A percentile compares a stretch with the other conserved stretches of the same genome.
These are phyloP conservation scores for Oreochromis mossambicus DNA, from an alignment of 2,797 vertebrate species.

Conservation along the genomic window DNA sequence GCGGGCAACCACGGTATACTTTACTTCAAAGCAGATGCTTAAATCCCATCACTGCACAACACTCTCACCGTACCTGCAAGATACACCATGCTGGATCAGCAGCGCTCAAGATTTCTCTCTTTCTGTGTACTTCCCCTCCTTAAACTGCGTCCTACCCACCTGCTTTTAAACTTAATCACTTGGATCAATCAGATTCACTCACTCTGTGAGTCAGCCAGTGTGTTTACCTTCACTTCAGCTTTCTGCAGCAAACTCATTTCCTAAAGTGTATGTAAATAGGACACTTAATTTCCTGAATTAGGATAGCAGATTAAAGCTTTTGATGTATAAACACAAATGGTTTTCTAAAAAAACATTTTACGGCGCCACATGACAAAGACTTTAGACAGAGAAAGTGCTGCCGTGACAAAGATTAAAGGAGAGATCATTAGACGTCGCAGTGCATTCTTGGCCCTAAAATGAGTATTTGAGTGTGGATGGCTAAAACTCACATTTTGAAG, in stretches of 20 bases:
- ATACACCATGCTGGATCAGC: slow-evolving; percentile 37
- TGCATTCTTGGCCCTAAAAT: not conserved
- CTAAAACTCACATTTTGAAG: not conserved
- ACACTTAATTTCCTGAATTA: not conserved
- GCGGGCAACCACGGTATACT: slow-evolving; percentile 52
- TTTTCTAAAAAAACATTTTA: not conserved
- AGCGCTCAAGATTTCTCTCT: slow-evolving; percentile 28
- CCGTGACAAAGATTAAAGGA: not conserved
- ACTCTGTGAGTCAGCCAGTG: slow-evolving; percentile 1
- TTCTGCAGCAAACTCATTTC: not conserved
- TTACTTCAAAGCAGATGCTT: slow-evolving; percentile 63
- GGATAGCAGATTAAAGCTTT: not conserved
- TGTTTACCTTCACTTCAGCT: not conserved
- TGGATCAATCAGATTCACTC: slow-evolving; percentile 41
- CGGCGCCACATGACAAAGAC: not conserved
- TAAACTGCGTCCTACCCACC: slow-evolving; percentile 12
- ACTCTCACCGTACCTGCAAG: slow-evolving; percentile 51
- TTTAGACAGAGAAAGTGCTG: not conserved
- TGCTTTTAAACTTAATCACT: slow-evolving; percentile 25
- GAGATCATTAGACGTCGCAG: not conserved
- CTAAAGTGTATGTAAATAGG: not conserved
- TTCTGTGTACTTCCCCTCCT: slow-evolving; percentile 33
- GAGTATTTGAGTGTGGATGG: not conserved
- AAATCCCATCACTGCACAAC: slow-evolving; percentile 45
- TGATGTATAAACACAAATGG: not conserved